These are phyloP conservation scores for Fistularia tabacaria DNA, from an alignment of 2,797 vertebrate genomes.

Conservation along the genomic window DNA sequence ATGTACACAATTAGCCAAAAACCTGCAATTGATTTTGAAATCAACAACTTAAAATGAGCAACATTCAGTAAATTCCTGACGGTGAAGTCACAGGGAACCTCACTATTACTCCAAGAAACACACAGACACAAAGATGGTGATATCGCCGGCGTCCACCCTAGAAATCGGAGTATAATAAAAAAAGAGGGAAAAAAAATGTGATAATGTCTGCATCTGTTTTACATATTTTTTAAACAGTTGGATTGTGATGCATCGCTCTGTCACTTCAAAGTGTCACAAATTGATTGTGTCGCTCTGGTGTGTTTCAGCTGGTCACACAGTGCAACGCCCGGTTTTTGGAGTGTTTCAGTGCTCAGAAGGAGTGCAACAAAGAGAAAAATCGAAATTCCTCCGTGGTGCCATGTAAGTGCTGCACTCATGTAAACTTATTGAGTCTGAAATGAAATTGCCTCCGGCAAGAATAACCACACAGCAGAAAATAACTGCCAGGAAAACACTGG, in stretches of 20 bases:
- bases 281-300: slow-evolving; percentile 1
- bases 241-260: not conserved
- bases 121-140: too few relatives aligned
- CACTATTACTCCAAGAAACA: too few relatives aligned
- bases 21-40: too few relatives aligned
- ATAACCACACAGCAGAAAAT: not conserved
- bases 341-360: slow-evolving; percentile 92
- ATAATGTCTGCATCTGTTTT: too few relatives aligned
- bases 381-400: slow-evolving; percentile 92
- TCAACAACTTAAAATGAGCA: too few relatives aligned
- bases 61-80: too few relatives aligned
- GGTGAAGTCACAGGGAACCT: too few relatives aligned
- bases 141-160: too few relatives aligned
- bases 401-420: slow-evolving; percentile 75
- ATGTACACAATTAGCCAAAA: too few relatives aligned
- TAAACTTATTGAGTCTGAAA: not conserved
- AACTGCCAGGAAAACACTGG: not conserved
- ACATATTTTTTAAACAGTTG: too few relatives aligned
- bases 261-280: not conserved
- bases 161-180: too few relatives aligned
- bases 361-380: slow-evolving; percentile 97
- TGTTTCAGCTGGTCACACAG: slow-evolving; percentile 84
- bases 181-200: too few relatives aligned
- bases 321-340: slow-evolving; percentile 88
- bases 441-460: not conserved